Conservation (phyloP, 2,888 invertebrate species). For the Apamea crenata region DNA sequence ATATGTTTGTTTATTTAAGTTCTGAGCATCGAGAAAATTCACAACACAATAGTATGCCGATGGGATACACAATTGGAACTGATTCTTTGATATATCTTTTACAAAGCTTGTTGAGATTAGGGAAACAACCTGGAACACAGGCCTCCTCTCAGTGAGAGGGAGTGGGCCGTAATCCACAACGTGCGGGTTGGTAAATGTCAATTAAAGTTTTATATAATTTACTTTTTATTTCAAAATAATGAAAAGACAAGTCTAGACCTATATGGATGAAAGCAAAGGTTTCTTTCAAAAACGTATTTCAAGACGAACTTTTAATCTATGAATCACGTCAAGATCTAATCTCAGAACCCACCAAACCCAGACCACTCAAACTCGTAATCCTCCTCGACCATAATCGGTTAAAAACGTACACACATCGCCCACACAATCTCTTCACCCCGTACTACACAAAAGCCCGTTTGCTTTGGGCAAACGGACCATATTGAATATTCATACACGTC, state of each 20-base stretch:
- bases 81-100: no score
- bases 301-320: background rate
- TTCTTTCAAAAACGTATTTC: background rate
- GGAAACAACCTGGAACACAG: no score
- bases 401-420: conserved; percentile 32
- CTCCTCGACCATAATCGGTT: conserved; percentile 41
- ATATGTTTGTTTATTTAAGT: no score
- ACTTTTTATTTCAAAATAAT: background rate
- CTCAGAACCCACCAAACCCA: background rate
- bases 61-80: background rate
- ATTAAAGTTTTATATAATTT: no score
- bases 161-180: no score
- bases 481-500: conserved; percentile 86
- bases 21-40: background rate
- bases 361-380: conserved; percentile 20
- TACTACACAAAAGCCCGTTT: conserved; percentile 60
- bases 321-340: background rate
- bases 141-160: no score
- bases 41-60: background rate
- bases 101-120: no score
- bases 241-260: background rate
- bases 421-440: conserved; percentile 63
- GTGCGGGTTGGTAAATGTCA: no score
- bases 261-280: background rate
- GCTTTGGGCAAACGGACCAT: conserved; percentile 73